phyloP scores from a whole-genome alignment of 1,140 invertebrate species.

The Acromyrmex heyeri region DNA sequence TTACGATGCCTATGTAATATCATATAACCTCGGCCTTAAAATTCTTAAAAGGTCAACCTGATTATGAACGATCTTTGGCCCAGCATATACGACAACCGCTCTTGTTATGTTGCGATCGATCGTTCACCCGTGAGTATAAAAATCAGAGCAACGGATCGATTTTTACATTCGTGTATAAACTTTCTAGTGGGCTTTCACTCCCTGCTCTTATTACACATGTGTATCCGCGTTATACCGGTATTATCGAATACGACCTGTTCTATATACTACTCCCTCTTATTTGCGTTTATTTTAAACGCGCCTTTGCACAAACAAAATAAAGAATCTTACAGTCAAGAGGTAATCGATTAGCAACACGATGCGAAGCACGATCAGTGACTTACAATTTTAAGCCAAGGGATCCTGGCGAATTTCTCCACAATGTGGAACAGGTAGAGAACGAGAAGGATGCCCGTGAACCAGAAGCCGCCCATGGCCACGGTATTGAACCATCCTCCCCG shows the following conservation, averaged over 20 bases:
- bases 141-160: constrained; percentile 13
- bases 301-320: background rate
- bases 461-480: constrained; percentile 94
- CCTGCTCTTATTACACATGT: background rate
- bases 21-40: background rate
- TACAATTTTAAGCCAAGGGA: constrained; percentile 96
- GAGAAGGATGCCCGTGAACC: constrained; percentile 93
- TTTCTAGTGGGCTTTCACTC: constrained; percentile 58
- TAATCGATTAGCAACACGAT: too few species aligned
- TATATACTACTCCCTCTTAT: background rate
- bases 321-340: background rate
- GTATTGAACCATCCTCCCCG: constrained; percentile 92
- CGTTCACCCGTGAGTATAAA: constrained; percentile 49
- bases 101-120: constrained; percentile 30
- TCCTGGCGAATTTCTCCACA: constrained; percentile 93
- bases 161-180: constrained; percentile 45
- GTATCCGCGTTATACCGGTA: background rate
- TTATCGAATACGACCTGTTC: constrained; percentile 31
- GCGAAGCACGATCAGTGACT: constrained; percentile 78
- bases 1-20: constrained; percentile 5
- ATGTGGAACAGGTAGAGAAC: constrained; percentile 95
- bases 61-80: constrained; percentile 24
- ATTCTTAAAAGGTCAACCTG: constrained; percentile 25
- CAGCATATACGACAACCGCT: too few species aligned
- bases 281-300: constrained; percentile 23